phyloP scores from a whole-genome alignment of 2,888 invertebrate species.

The Lasioglossum villosulum region DNA sequence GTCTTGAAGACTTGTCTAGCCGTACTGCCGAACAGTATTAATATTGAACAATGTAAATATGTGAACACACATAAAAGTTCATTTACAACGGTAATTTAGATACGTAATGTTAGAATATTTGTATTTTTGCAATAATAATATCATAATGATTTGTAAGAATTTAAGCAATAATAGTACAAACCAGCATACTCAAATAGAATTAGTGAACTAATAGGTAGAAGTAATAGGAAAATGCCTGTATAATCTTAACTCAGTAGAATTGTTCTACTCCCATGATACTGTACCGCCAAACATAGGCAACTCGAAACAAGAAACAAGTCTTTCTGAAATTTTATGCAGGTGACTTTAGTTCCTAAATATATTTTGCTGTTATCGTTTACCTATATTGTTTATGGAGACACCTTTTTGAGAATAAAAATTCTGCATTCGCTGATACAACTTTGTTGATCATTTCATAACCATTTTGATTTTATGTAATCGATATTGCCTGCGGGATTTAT shows the following conservation, averaged over 20 bases:
- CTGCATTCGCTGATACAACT: neutral
- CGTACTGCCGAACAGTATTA: slow-evolving; percentile 16
- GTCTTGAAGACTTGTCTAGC: neutral
- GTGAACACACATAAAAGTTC: neutral
- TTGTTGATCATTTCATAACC: neutral
- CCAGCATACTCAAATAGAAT: neutral
- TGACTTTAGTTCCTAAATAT: slow-evolving; percentile 46
- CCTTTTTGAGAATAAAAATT: slow-evolving; percentile 49
- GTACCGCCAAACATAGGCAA: neutral
- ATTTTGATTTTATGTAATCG: neutral
- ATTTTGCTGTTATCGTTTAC: slow-evolving; percentile 20
- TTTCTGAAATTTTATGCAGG: slow-evolving; percentile 52
- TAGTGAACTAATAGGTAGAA: neutral
- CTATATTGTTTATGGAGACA: slow-evolving; percentile 42
- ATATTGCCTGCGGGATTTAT: neutral
- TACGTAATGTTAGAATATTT: neutral
- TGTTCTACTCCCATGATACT: neutral
- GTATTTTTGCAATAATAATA: slow-evolving; percentile 18
- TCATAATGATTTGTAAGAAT: slow-evolving; percentile 12
- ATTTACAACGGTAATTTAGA: neutral
- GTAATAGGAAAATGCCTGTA: slow-evolving; percentile 35
- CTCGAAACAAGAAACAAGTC: slow-evolving; percentile 8
- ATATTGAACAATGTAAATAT: neutral
- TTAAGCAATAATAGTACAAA: slow-evolving; percentile 34
- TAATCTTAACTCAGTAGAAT: slow-evolving; percentile 37